phyloP scores from a whole-genome alignment of 1,140 invertebrate species.

The Elysia chlorotica region DNA sequence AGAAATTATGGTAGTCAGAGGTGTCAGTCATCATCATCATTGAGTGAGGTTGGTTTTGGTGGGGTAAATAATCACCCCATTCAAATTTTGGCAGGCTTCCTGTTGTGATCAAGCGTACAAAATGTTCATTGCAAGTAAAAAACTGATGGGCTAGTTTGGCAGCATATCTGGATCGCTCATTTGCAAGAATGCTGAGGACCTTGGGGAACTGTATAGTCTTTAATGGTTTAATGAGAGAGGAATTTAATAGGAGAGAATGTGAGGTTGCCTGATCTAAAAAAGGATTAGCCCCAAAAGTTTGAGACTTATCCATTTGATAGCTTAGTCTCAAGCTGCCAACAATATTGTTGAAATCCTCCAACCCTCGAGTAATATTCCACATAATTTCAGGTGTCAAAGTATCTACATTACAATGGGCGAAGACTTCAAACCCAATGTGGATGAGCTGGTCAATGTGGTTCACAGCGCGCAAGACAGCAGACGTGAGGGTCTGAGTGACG shows the following conservation, averaged over 20 bases:
- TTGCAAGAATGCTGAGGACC: conserved; percentile 52
- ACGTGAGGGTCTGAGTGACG: conserved; percentile 37
- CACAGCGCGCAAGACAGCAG: conserved; percentile 46
- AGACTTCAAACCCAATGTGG: conserved; percentile 55
- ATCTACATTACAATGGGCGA: conserved; percentile 55
- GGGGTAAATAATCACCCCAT: conserved; percentile 45
- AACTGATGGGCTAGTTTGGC: conserved; percentile 53
- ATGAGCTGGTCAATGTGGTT: conserved; percentile 57
- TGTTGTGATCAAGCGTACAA: conserved; percentile 43
- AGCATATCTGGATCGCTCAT: conserved; percentile 55
- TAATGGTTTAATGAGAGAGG: conserved; percentile 38
- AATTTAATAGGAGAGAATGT: conserved; percentile 29
- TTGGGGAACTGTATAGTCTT: conserved; percentile 51
- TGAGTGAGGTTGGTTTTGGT: conserved; percentile 15
- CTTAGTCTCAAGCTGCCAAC: conserved; percentile 34
- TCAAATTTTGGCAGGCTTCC: conserved; percentile 43
- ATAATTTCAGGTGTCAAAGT: conserved; percentile 51
- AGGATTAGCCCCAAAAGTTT: conserved; percentile 5
- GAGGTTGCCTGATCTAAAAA: conserved; percentile 22
- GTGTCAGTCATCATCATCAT: conserved; percentile 36
- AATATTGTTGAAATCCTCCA: conserved; percentile 60
- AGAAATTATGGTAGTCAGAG: conserved; percentile 50
- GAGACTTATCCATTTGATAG: conserved; percentile 15
- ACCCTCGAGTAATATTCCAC: conserved; percentile 56
- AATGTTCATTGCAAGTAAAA: conserved; percentile 52